Conservation (phyloP, 1,140 invertebrate genomes). For the Pogonomyrmex californicus region DNA sequence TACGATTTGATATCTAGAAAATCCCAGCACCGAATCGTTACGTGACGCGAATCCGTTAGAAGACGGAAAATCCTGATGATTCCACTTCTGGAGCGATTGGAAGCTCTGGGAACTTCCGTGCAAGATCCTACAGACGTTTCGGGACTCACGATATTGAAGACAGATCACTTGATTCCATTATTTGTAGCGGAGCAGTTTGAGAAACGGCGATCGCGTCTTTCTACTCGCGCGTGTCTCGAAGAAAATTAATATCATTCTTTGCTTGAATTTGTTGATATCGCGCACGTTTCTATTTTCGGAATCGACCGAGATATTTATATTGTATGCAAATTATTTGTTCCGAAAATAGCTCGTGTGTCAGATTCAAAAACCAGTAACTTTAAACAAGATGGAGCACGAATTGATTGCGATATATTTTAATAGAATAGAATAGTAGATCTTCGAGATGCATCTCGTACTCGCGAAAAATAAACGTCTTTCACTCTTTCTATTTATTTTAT, state of each 20-base stretch:
- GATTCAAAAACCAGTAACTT: neutral
- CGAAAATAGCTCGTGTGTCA: conserved; percentile 8
- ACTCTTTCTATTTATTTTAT: conserved; percentile 22
- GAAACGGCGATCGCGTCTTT: neutral
- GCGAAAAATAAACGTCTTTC: neutral
- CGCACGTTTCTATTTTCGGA: neutral
- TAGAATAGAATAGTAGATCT: conserved; percentile 21
- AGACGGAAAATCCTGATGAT: neutral
- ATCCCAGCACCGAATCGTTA: conserved; percentile 54
- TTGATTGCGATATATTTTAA: neutral
- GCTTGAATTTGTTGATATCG: neutral
- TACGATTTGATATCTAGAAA: conserved; percentile 58
- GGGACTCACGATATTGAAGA: conserved; percentile 11
- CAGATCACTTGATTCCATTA: conserved; percentile 29
- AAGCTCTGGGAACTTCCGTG: neutral
- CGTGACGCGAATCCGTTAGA: conserved; percentile 49
- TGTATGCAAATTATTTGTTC: neutral
- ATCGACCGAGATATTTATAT: conserved; percentile 1
- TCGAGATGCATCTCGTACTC: neutral
- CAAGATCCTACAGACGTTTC: conserved; percentile 22
- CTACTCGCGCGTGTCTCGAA: neutral
- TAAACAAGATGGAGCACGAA: neutral
- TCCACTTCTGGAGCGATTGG: conserved; percentile 10
- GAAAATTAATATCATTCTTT: conserved; percentile 24
- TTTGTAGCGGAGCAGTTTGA: neutral